Evolutionary conservation across 2,888 invertebrate species (phyloP), one percentile per base, ranked within the genome.

Genomic region (Drosophila macrothrix): DNA sequence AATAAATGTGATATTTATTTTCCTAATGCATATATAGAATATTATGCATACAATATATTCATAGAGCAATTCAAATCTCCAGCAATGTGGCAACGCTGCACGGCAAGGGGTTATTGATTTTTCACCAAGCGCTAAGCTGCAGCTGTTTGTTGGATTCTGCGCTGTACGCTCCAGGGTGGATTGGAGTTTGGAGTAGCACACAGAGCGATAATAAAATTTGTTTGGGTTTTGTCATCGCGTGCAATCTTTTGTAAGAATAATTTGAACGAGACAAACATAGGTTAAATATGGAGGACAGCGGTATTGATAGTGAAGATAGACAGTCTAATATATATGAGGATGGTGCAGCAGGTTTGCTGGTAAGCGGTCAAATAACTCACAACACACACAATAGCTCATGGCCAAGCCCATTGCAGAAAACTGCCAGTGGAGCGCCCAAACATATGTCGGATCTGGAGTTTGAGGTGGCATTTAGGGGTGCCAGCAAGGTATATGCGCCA

Each of bases 221-320:
- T 83, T 88, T 88, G 82, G 70, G 73, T 77, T 81, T 81, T 88
- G 73, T 69, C 82, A 81, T 79, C 73, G 83, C 69, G 75, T 73
- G 73, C 73, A 69, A 43, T 64, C 67, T 39, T 35, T 58, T 55
- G 35, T 49, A 69, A 49, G 16, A 53, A 59, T 68, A 68, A 50
- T 67, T 43, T 54, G 33, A 50, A 39, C 1, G 52, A 66, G 33
- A 49, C 28, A 66, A 50, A 52, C 39, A 28, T 55, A 76, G 29
- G 16, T 29, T 25, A 22, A 58, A 22, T 31, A 58, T 93, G 91
- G 93, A 93, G 76, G 93, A 93, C 54, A 93, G 93, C 67, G 93
- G 93, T 67, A 92, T 93, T 50, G 93, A 93, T 62, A 93, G 93
- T 79, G 93, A 93, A 73, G 93, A 93, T 52, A 92, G 92, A 76